These are phyloP conservation scores for honey bee (Apis mellifera) DNA, from an alignment of 1,140 invertebrate genomes.

Conservation along the genomic window DNA sequence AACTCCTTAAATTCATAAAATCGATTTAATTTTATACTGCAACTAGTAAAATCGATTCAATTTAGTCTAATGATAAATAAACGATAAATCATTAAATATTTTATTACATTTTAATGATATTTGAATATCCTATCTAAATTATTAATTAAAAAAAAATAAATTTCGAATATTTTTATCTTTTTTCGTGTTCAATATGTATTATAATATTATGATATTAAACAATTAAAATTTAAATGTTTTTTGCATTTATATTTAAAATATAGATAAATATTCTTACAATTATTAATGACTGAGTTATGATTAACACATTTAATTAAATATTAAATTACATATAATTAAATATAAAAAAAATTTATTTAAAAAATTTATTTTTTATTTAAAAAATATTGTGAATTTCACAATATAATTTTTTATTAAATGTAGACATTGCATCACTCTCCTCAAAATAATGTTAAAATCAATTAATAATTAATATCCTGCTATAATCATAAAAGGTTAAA, in stretches of 20 bases:
- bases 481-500: not conserved
- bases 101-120: slow-evolving; percentile 9
- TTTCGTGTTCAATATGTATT: not conserved
- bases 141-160: not conserved
- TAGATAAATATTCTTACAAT: not conserved
- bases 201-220: not conserved
- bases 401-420: no score
- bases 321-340: no score
- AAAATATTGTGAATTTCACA: no score
- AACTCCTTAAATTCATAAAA: slow-evolving; percentile 59
- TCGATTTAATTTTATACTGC: slow-evolving; percentile 59
- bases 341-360: no score
- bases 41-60: slow-evolving; percentile 52
- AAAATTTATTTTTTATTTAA: no score
- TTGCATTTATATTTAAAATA: not conserved
- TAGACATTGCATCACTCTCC: no score
- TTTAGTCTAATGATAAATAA: slow-evolving; percentile 39
- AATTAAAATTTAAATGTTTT: not conserved
- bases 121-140: not conserved
- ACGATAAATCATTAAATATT: not conserved
- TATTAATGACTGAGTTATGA: no score
- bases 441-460: no score
- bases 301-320: no score
- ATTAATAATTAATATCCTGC: no score
- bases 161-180: not conserved